Evolutionary conservation across 2,888 invertebrate species (phyloP), one percentile per base, ranked within the genome.

Genomic region (Pelosia muscerda): DNA sequence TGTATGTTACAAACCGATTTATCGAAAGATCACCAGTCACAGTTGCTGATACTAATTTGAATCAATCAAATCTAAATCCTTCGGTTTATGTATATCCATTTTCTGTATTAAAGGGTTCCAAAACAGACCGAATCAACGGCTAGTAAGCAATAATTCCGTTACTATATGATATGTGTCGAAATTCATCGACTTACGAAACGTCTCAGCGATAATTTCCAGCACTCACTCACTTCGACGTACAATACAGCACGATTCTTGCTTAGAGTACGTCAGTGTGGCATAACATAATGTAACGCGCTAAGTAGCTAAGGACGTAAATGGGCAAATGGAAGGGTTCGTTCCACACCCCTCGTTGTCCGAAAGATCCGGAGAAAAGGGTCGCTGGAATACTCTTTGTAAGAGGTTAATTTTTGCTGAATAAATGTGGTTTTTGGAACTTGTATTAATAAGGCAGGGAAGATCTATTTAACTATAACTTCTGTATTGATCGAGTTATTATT

Each of bases 361-460:
- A 64, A 28, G 42, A 42, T 57, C 56, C 57, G 55, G 49, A 64
- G n/a, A 64, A 63, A 56, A 56, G 63, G 63, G 63, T 56, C 63
- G 25, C 13, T 15, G 23, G 31, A 3, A n/a, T 34, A 15, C 53
- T 53, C 31, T 42, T 31, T 63, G 54, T 63, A 19, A 38, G 61
- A n/a, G 22, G 28, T 49, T 49, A 49, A n/a, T 62, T 62, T 49
- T 62, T 62, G 28, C 49, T n/a, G 28, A 61, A 13, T 26, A 55
- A 55, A 26, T 25, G 26, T 55, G 55, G 55, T 55, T 55, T 38
- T 55, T 11, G 15, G 13, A 26, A 55, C 15, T 55, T 25, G 23
- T 55, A 6, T 55, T 25, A 49, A 26, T 25, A 26, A 10, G 19
- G 2, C 28, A 49, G n/a, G 49, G 11, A 26, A 62, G 26, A 23